Base-by-base conservation (phyloP, 2,113 vertebrate genomes). In the Psephotus haematonotus region DNA sequence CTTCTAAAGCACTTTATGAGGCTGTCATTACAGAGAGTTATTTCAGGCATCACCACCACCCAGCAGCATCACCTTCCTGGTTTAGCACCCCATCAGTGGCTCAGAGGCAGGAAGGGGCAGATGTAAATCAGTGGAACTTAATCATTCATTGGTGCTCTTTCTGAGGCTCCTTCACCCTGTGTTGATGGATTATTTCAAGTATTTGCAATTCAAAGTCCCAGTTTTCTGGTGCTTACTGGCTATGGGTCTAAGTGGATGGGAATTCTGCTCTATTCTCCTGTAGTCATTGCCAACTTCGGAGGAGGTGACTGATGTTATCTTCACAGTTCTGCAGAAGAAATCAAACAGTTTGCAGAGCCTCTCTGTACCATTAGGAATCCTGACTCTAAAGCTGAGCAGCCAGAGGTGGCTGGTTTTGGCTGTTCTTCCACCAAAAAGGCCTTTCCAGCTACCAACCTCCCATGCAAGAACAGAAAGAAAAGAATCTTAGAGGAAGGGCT, bases 141-240 rank as follows among this genome's bases (percentile, higher is more conserved):
- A 25, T 18, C 60, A 17, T 13, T 18, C 60, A 17, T 13, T 49
- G 44, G 8, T 50, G 33, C 5, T 62, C 59, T 63, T 70, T 52
- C 67, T 88, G 60, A 97, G 85, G 74, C 46, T 93, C 69, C 85
- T 95, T 91, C 63, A 75, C 93, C 52, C 31, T 44, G 60, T 39
- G 13, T 85, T 92, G 44, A 80, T 82, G 88, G 64, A 78, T 49
- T 71, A 62, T 83, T 95, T 95, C 59, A 75, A 63, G 20, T 67
- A 78, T 71, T 91, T 93, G 49, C 64, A 17, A 28, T 75, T 62
- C 35, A 39, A 59, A 44, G 46, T 47, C 67, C 19, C 20, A 47
- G 20, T 39, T 53, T 77, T 37, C 29, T 72, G 76, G 19, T 57
- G n/a, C 27, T 43, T 57, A 67, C 50, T 62, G 72, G 55, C 49